Conservation (phyloP, 2,888 invertebrate species). For the Epinotia nisella region DNA sequence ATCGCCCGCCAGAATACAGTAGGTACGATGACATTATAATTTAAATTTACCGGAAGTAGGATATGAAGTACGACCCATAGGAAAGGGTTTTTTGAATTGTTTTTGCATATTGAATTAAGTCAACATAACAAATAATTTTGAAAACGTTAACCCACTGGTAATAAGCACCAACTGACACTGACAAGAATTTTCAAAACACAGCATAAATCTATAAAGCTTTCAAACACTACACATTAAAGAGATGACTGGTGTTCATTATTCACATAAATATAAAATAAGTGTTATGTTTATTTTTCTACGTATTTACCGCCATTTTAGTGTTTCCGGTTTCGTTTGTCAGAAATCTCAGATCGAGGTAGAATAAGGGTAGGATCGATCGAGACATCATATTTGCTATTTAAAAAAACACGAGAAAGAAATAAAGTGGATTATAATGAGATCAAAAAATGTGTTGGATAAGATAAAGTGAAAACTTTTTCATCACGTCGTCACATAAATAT, state of each 20-base stretch:
- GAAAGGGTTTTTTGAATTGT: constrained; percentile 8
- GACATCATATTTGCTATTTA: too few relatives aligned
- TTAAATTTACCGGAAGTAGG: constrained; percentile 31
- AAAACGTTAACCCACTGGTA: constrained; percentile 1
- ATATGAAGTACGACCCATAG: constrained; percentile 19
- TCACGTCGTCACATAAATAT: not conserved
- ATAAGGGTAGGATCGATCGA: too few relatives aligned
- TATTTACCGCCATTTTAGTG: constrained; percentile 1
- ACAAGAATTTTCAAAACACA: constrained; percentile 27
- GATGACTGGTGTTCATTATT: not conserved
- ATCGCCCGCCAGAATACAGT: not conserved
- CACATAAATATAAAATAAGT: not conserved
- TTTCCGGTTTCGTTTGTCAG: not conserved
- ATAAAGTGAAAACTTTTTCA: too few relatives aligned
- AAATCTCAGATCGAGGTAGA: too few relatives aligned
- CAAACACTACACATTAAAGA: constrained; percentile 5
- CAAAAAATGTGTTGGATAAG: too few relatives aligned
- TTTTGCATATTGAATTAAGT: constrained; percentile 6
- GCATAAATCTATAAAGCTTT: constrained; percentile 38
- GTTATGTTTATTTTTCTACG: not conserved
- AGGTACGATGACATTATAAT: not conserved
- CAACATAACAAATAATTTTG: constrained; percentile 35
- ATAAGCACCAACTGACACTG: constrained; percentile 33
- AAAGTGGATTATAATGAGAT: too few relatives aligned
- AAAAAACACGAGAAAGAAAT: too few relatives aligned